Percentiles rank a stretch among this genome's conserved stretches.
Conservation (phyloP, 2,888 invertebrate species). For the Drosophila limbata region DNA sequence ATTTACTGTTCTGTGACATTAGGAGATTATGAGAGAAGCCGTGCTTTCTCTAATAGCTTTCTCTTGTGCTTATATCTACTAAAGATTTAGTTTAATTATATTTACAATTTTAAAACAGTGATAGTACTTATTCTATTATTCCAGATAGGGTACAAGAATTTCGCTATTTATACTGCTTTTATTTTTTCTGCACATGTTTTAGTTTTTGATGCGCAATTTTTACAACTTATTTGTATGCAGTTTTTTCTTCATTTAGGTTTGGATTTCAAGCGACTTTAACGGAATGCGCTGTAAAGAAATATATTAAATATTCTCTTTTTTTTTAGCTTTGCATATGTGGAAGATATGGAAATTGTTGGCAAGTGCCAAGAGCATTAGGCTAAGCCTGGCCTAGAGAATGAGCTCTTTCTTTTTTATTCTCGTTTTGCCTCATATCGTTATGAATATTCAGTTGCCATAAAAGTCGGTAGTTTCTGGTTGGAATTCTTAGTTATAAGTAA, state of each 20-base stretch:
- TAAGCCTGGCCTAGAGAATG: slow-evolving; percentile 31
- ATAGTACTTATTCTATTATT: background rate
- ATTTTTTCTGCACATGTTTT: background rate
- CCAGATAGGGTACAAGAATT: background rate
- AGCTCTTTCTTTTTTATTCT: slow-evolving; percentile 13
- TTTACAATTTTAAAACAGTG: background rate
- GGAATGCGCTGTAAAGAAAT: slow-evolving; percentile 20
- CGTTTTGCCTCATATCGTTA: slow-evolving; percentile 28
- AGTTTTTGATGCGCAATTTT: slow-evolving; percentile 32
- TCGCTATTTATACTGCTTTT: background rate
- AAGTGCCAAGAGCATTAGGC: slow-evolving; percentile 36
- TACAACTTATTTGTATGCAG: slow-evolving; percentile 19
- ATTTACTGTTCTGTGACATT: background rate
- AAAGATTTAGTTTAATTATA: background rate
- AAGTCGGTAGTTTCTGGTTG: slow-evolving; percentile 25
- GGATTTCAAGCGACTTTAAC: slow-evolving; percentile 40
- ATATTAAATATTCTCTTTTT: slow-evolving; percentile 43
- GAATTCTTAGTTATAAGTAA: slow-evolving; percentile 4
- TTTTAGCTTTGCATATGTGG: slow-evolving; percentile 34
- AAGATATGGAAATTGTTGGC: slow-evolving; percentile 64
- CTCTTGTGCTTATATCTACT: background rate
- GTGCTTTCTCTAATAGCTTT: too few relatives aligned
- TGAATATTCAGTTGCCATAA: slow-evolving; percentile 61
- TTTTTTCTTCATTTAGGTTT: slow-evolving; percentile 44
- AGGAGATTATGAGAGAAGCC: background rate